Evolutionary conservation across 2,888 invertebrate species (phyloP), one percentile per base, ranked within the genome.

Genomic region (Agrotis puta): DNA sequence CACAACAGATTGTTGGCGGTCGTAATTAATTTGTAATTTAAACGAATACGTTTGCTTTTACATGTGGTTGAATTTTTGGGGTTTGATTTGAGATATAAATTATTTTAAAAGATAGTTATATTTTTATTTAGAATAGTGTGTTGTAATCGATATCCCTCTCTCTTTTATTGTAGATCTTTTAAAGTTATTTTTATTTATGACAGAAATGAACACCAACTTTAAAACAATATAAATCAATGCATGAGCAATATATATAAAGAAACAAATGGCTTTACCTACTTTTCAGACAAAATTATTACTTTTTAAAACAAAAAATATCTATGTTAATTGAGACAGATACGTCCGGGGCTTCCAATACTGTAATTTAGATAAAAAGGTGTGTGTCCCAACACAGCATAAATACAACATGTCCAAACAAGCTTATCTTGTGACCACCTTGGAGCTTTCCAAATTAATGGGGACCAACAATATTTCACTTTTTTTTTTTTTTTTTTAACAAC

Each of bases 341-440:
- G 89, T 90, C 86, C 81, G 88, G 89, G 89, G 94, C 95, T 94
- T 91, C 95, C 94, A 94, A 93, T 90, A 90, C 88, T 87, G 93
- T 93, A 90, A 94, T 95, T 95, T 93, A 95, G 95, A 95, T 95
- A 94, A 95, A 88, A 86, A 87, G 79, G 86, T 87, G 90, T 90
- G 90, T 91, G 91, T 90, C 88, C 88, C 88, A 90, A 93, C 92
- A 93, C 90, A 87, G 91, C 90, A 93, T 94, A 93, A 94, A 95
- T 94, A 94, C 91, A 86, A 91, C 88, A 86, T 90, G 94, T 94
- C 93, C 91, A 92, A 94, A 93, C 92, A 93, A 83, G 86, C 89
- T 94, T 94, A 94, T 94, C 94, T 85, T 64, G 70, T 93, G 95
- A 90, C 95, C 95, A 95, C 95, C 95, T 92, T 86, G 89, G 92